A percentile compares a stretch with the other conserved stretches of the same genome.
phyloP scores from a whole-genome alignment of 2,113 vertebrate genomes.

The Pao palembangensis region DNA sequence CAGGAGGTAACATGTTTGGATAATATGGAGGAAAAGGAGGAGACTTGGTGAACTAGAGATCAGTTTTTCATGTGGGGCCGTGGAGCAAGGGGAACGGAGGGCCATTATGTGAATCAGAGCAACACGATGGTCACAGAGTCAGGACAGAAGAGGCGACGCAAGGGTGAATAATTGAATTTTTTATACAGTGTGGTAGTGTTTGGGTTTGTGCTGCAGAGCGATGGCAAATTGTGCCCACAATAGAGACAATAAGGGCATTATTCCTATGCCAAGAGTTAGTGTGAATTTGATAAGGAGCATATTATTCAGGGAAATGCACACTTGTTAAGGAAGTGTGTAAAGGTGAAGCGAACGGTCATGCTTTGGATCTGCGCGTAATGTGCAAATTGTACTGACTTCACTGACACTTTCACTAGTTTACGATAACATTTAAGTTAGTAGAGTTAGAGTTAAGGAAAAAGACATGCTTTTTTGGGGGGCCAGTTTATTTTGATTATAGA shows the following conservation, averaged over 20 bases:
- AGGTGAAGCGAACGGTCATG: background rate
- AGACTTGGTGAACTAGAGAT: conserved; percentile 22
- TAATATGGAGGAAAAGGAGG: conserved; percentile 26
- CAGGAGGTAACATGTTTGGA: conserved; percentile 26
- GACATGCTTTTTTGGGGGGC: no score
- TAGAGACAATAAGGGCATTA: conserved; percentile 46
- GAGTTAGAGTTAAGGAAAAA: no score
- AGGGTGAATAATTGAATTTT: conserved; percentile 53
- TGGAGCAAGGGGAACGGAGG: conserved; percentile 11
- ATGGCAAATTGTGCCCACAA: conserved; percentile 20
- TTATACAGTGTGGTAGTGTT: conserved; percentile 26
- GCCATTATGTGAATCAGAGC: conserved; percentile 26
- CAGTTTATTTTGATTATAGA: no score
- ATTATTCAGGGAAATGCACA: conserved; percentile 2
- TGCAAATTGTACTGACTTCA: background rate
- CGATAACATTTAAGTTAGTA: no score
- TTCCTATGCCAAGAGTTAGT: conserved; percentile 21
- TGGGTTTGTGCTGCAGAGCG: conserved; percentile 9
- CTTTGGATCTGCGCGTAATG: background rate
- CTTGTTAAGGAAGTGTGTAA: conserved; percentile 9
- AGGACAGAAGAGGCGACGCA: conserved; percentile 42
- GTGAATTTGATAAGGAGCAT: conserved; percentile 16
- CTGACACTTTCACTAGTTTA: no score
- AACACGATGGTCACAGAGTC: conserved; percentile 33
- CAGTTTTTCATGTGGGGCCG: conserved; percentile 14